Evolutionary conservation across 2,797 vertebrate genomes (phyloP).

Genomic region (Liparis tanakae): DNA sequence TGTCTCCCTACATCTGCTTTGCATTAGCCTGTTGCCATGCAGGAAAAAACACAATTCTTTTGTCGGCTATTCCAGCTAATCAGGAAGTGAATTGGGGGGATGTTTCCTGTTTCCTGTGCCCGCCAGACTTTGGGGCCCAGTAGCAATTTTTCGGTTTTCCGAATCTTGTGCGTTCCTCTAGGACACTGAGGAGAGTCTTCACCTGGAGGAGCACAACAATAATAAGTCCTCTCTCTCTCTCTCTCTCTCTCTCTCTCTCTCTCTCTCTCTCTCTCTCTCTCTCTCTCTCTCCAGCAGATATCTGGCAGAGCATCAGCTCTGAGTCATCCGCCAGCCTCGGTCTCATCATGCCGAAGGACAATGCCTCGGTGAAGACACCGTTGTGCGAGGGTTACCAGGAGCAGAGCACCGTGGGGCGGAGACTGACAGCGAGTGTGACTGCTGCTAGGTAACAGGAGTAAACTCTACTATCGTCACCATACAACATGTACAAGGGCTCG

Average conservation of each 20-base stretch:
- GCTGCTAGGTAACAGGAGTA: conserved; percentile 54
- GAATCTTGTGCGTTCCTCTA: conserved; percentile 77
- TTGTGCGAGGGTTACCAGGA: conserved; percentile 69
- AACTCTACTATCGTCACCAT: conserved; percentile 37
- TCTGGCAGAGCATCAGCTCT: conserved; percentile 54
- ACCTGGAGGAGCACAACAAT: conserved; percentile 53
- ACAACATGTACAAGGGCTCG: conserved; percentile 8
- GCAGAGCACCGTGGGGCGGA: conserved; percentile 47
- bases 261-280: conserved; percentile 32
- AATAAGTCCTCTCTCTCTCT: conserved; percentile 30
- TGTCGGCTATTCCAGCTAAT: conserved; percentile 84
- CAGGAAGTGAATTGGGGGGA: conserved; percentile 83
- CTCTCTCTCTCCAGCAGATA: conserved; percentile 28
- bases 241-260: conserved; percentile 32
- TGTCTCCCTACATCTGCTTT: conserved; percentile 73
- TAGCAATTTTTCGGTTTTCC: conserved; percentile 78
- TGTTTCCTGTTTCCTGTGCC: conserved; percentile 89
- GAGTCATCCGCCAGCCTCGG: conserved; percentile 57
- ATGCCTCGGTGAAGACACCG: conserved; percentile 68
- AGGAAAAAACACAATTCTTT: conserved; percentile 84
- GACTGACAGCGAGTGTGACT: conserved; percentile 45
- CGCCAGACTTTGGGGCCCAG: conserved; percentile 74
- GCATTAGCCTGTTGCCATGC: conserved; percentile 82
- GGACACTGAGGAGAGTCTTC: conserved; percentile 73
- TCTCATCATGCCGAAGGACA: conserved; percentile 61